These are phyloP conservation scores for Paracentrotus lividus DNA, from an alignment of 53 echinoderm and acorn worm genomes.

Conservation along the genomic window DNA sequence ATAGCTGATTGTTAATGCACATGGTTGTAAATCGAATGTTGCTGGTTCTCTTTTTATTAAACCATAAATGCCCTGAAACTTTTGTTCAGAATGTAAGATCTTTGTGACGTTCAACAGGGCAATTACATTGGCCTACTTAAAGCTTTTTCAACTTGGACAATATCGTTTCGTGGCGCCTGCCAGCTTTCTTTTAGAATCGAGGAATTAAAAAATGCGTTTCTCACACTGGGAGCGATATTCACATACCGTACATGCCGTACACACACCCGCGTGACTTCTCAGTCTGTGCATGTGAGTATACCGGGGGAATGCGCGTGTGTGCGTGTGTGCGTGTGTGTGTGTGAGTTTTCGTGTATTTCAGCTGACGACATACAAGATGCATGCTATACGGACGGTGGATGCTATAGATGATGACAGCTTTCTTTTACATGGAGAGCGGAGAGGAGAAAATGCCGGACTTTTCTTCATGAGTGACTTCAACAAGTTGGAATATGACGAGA, in stretches of 20 bases:
- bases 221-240: neutral
- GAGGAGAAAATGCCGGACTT: neutral
- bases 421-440: neutral
- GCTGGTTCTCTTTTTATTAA: too few relatives aligned
- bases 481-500: constrained; percentile 19
- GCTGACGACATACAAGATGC: neutral
- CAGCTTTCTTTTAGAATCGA: neutral
- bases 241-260: neutral
- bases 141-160: neutral
- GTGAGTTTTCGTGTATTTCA: neutral
- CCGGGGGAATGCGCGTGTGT: neutral
- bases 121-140: neutral
- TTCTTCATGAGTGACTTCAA: neutral
- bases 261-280: neutral
- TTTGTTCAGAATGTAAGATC: neutral
- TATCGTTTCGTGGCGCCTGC: neutral
- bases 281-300: neutral
- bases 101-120: neutral
- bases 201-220: neutral
- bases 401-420: neutral
- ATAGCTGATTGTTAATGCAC: too few relatives aligned
- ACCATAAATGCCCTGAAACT: too few relatives aligned
- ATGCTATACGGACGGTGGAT: neutral
- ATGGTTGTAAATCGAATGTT: too few relatives aligned
- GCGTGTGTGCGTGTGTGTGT: neutral